These are phyloP conservation scores for Anniella stebbinsi DNA, from an alignment of 2,797 vertebrate species.

Conservation along the genomic window DNA sequence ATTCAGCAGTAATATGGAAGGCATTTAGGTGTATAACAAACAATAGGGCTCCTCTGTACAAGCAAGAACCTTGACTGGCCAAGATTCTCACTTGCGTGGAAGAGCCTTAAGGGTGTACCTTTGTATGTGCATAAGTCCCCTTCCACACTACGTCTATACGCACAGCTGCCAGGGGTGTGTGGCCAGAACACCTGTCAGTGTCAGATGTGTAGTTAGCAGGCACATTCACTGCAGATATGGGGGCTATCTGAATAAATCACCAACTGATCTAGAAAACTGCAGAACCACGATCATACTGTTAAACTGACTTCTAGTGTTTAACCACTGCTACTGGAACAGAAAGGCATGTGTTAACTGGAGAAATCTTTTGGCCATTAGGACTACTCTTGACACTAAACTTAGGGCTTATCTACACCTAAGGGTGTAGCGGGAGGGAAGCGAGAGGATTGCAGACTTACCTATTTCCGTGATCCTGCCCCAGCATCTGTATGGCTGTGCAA, in stretches of 20 bases:
- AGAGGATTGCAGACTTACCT: too few relatives aligned
- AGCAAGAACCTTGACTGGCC: not conserved
- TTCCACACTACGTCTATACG: not conserved
- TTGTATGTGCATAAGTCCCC: not conserved
- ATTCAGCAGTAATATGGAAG: not conserved
- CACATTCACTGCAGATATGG: not conserved
- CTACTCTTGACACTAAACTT: too few relatives aligned
- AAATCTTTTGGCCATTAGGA: not conserved
- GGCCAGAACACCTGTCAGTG: not conserved
- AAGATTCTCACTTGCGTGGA: not conserved
- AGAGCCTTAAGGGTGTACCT: not conserved
- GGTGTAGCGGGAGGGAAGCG: too few relatives aligned
- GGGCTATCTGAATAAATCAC: not conserved
- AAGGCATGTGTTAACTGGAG: not conserved
- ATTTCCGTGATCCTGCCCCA: too few relatives aligned
- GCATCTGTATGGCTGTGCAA: too few relatives aligned
- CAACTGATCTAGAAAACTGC: not conserved
- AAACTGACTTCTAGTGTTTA: not conserved
- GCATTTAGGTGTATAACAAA: not conserved
- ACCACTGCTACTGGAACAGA: not conserved
- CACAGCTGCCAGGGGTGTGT: not conserved
- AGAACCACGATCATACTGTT: not conserved
- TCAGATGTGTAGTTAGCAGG: not conserved
- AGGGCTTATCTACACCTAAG: too few relatives aligned
- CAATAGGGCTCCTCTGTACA: not conserved